Base-by-base conservation (phyloP, 2,113 vertebrate species). In the Sturnus vulgaris region DNA sequence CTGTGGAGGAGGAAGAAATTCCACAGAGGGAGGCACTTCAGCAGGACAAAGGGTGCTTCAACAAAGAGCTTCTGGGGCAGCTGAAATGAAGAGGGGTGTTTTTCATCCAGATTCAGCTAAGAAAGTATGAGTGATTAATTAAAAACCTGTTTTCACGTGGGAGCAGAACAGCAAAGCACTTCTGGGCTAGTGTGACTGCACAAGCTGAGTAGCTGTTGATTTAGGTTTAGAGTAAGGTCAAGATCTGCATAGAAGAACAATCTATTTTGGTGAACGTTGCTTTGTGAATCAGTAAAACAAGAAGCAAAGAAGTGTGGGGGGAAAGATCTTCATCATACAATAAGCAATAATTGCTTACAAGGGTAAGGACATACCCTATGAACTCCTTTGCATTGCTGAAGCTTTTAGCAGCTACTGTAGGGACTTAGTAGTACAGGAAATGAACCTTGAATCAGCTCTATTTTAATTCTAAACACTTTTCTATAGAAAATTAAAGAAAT, bases 181-280 rank as follows among this genome's bases (percentile, higher is more conserved):
- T 86, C 53, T 40, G n/a, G 53, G 50, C 15, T 65, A 49, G 16
- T 11, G 22, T 80, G 68, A 44, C 44, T 68, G 15, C 28, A 86
- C 35, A 83, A 21, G 22, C 40, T 56, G 56, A 85, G 37, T 31
- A 76, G 30, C 10, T 88, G 40, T 59, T 7, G 5, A 39, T 88
- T 81, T 50, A 61, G 66, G 15, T 39, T 72, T 80, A 20, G 27
- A 56, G 10, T 56, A 78, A 84, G 42, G 73, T 78, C 77, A 59
- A 66, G 47, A 47, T 53, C 39, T 15, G 6, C 30, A 37, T 2
- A 55, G 37, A 52, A 21, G 23, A 81, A 28, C 33, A 86, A 55
- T 9, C 24, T 21, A 16, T 57, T 69, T 88, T 86, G 20, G 10
- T 73, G n/a, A 53, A 57, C 0, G 0, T 39, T 49, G 12, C 15